Conservation (phyloP, 2,888 invertebrate species). For the Eupithecia abbreviata region DNA sequence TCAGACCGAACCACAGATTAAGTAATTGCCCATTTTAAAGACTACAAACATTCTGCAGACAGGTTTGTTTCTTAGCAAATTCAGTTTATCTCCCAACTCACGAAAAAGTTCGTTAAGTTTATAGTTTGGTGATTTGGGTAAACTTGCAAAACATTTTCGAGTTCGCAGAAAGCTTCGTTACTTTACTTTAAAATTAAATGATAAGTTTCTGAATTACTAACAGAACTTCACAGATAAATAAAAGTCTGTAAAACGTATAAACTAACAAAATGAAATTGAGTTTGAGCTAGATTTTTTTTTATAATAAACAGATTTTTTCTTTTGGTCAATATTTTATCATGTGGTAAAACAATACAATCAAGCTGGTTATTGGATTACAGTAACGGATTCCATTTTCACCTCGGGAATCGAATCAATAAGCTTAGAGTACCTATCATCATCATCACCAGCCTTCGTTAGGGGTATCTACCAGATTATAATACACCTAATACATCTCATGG, state of each 20-base stretch:
- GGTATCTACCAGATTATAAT: no score
- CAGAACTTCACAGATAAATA: not conserved
- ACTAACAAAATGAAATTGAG: not conserved
- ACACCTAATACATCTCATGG: no score
- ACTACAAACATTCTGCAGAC: not conserved
- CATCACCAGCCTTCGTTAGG: no score
- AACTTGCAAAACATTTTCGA: constrained; percentile 3
- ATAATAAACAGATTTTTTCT: no score
- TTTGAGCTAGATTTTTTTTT: no score
- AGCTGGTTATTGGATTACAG: no score
- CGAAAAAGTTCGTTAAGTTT: constrained; percentile 10
- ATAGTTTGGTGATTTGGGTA: constrained; percentile 9
- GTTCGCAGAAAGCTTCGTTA: not conserved
- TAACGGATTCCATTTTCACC: no score
- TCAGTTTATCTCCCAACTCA: not conserved
- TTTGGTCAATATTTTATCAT: no score
- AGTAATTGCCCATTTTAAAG: not conserved
- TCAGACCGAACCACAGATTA: not conserved
- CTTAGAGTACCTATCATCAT: no score
- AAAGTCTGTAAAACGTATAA: not conserved
- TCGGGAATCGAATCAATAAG: no score
- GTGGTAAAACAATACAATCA: no score
- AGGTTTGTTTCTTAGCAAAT: constrained; percentile 1
- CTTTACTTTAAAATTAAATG: not conserved
- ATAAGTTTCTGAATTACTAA: not conserved